Evolutionary conservation across 2,113 vertebrate genomes (phyloP), one percentile per base, ranked within the genome.

Genomic region (Gila orcuttii): DNA sequence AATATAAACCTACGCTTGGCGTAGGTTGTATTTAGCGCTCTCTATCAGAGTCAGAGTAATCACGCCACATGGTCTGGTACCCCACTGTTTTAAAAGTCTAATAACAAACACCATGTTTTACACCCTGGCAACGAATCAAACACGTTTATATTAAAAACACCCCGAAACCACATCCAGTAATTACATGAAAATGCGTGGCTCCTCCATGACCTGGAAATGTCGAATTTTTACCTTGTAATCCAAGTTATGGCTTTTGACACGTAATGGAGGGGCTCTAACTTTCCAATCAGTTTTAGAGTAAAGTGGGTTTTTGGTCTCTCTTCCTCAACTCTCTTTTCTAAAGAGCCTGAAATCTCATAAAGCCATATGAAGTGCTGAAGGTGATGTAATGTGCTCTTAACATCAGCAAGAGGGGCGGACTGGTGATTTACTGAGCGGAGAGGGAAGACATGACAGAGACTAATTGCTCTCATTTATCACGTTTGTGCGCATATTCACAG

Each of bases 391-490:
- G 92, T 92, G 90, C 93, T 91, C 91, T 93, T 86, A 90, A 92
- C 76, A 90, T 93, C 93, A 85, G 92, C 13, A 91, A 92, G 90
- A 91, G 91, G 90, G 90, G 45, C 78, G 90, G 87, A 85, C 89
- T 86, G 19, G 0, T 93, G 90, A 93, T 94, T 96, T 94, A 93
- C 91, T 87, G 88, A 89, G 83, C 90, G 90, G 89, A 91, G 88
- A 92, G 93, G 86, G 91, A 93, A 93, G 93, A 93, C 93, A 93
- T 94, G 94, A 95, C 95, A 95, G 93, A 95, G 95, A 96, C 93
- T 94, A 95, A 96, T 96, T 95, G 91, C 95, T 91, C 93, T 94
- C 93, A 95, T 96, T 96, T 95, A 95, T 96, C 95, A 95, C 89
- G 87, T 92, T 93, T 95, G 88, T 85, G 91, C 90, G 88, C 89